Percentiles rank a stretch among this genome's conserved stretches.
phyloP scores from a whole-genome alignment of 2,888 invertebrate species.

The Pollenia angustigena region DNA sequence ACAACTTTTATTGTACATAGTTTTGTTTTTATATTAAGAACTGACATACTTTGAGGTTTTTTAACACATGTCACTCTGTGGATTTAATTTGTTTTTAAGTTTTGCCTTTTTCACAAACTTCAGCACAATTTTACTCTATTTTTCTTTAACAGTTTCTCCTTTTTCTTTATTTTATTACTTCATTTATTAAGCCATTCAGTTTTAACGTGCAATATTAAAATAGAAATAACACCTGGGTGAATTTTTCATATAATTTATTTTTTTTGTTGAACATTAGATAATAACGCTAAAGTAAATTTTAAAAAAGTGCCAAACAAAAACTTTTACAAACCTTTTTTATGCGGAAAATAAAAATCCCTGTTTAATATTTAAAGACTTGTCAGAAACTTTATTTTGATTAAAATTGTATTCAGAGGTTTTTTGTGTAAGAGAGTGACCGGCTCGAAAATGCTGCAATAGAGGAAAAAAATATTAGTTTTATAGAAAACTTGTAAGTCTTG shows the following conservation, averaged over 20 bases:
- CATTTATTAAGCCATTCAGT: neutral
- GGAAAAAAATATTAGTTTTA: neutral
- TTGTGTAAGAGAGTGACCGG: neutral
- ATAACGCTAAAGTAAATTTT: neutral
- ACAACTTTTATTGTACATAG: no score
- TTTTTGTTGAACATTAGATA: neutral
- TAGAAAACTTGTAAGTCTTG: no score
- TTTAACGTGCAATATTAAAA: neutral
- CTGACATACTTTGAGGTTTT: no score
- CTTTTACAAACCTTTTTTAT: neutral
- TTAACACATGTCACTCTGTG: neutral
- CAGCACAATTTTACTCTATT: neutral
- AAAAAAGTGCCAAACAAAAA: neutral
- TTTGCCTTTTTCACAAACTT: neutral
- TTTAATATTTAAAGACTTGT: conserved; percentile 10
- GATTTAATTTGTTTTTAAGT: neutral
- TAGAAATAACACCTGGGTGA: conserved; percentile 18
- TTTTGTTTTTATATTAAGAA: no score
- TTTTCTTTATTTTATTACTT: conserved; percentile 2
- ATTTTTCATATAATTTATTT: neutral
- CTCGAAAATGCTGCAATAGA: neutral
- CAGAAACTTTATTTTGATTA: neutral
- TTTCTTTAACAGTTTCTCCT: neutral
- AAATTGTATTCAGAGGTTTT: neutral
- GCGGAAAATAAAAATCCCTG: neutral